Evolutionary conservation across 2,113 vertebrate genomes (phyloP).

Genomic region (Microtus richardsoni): DNA sequence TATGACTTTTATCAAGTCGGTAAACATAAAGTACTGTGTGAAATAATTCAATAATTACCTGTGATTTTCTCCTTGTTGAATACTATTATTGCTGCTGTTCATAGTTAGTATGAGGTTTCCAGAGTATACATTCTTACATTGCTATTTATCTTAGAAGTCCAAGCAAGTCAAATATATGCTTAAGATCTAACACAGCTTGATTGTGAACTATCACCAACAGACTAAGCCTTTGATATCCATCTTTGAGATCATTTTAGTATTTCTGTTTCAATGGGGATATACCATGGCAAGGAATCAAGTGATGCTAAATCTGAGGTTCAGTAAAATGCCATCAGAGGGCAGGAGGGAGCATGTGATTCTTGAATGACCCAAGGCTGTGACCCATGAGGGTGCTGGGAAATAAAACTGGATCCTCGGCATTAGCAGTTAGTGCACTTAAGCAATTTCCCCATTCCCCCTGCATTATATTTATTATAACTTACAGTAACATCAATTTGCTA

Average conservation of each 20-base stretch:
- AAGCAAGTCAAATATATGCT: not conserved
- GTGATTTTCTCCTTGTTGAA: not conserved
- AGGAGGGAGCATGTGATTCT: not conserved
- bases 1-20: not conserved
- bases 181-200: not conserved
- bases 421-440: too few species aligned
- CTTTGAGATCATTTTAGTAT: not conserved
- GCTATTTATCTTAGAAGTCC: not conserved
- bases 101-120: not conserved
- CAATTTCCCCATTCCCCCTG: too few species aligned
- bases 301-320: not conserved
- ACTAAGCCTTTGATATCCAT: not conserved
- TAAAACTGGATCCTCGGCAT: not conserved
- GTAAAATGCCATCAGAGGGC: not conserved
- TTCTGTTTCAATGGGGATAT: not conserved
- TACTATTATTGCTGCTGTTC: not conserved
- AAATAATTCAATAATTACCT: not conserved
- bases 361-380: not conserved
- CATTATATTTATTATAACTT: not conserved
- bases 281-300: not conserved
- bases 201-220: not conserved
- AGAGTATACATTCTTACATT: not conserved
- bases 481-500: not conserved
- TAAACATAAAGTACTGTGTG: not conserved
- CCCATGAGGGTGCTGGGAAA: rapidly evolving